Base-by-base conservation (phyloP, 2,113 vertebrate species). In the Zapus hudsonius region DNA sequence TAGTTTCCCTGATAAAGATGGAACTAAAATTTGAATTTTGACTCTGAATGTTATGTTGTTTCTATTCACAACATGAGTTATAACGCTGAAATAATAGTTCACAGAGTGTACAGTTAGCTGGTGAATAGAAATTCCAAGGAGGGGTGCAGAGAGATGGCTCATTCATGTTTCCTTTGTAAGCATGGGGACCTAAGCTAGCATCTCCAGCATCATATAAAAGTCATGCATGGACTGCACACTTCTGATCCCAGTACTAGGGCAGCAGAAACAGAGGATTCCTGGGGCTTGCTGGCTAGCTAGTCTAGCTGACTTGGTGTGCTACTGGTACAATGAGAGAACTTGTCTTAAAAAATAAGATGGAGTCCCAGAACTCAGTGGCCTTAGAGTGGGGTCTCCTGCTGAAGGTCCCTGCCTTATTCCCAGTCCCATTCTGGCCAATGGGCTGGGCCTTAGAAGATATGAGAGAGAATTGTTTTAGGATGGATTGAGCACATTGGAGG, bases 401-500 rank as follows among this genome's bases (percentile, higher is more conserved):
- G 22, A 80, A 88, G 63, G 6, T 73, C 57, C 87, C 73, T 74
- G 64, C 67, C 74, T 82, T 84, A 61, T 19, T 91, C 40, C 75
- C 61, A 76, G 57, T 73, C 80, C 79, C 85, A 80, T 44, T 67
- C 79, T 94, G 25, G 87, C 81, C 66, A 7, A 84, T 90, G 87
- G 91, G 55, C 86, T 89, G 76, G 52, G 33, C 75, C 69, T 88
- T 31, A n/a, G 55, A 42, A 74, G 40, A 52, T 5, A 38, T 61
- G 66, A 63, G 33, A 23, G 52, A 44, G 88, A 94, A 87, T 52
- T 73, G 72, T 70, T 47, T 44, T 29, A 31, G 95, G 95, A 44
- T 89, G 97, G 95, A 74, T 75, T 61, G 95, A 97, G 98, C 95
- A 98, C 12, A 97, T 98, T 2, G 95, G 93, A 93, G 96, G 94